These are phyloP conservation scores for Parnassius mnemosyne DNA, from an alignment of 2,888 invertebrate genomes.

Conservation along the genomic window DNA sequence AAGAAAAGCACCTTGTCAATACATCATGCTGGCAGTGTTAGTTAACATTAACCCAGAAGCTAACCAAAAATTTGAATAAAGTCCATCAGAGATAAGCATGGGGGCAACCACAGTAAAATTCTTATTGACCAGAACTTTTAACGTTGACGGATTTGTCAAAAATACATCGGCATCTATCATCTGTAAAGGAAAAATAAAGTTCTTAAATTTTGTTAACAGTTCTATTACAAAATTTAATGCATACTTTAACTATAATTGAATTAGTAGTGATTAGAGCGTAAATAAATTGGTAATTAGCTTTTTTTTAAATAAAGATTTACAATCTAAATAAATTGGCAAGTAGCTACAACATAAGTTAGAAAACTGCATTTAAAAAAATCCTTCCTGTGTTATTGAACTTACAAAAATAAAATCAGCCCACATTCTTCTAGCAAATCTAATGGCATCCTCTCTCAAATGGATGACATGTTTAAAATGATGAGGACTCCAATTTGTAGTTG, in stretches of 20 bases:
- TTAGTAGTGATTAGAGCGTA: too few species aligned
- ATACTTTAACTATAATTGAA: too few species aligned
- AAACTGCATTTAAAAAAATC: too few species aligned
- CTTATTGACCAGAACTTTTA: constrained; percentile 83
- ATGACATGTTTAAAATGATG: constrained; percentile 90
- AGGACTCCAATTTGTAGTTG: constrained; percentile 87
- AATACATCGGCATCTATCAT: constrained; percentile 93
- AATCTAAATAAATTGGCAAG: too few species aligned
- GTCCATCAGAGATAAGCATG: constrained; percentile 90
- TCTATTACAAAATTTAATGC: too few species aligned
- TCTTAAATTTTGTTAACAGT: too few species aligned
- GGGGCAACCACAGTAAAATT: constrained; percentile 87
- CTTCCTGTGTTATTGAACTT: constrained; percentile 50
- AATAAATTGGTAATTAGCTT: too few species aligned
- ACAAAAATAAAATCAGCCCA: constrained; percentile 97
- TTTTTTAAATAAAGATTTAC: too few species aligned
- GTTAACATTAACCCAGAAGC: constrained; percentile 28
- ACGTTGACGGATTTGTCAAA: constrained; percentile 83
- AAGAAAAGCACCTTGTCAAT: constrained; percentile 20
- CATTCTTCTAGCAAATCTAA: constrained; percentile 84
- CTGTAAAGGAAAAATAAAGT: constrained; percentile 61
- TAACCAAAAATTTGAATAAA: constrained; percentile 97
- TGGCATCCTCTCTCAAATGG: constrained; percentile 86
- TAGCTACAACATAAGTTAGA: too few species aligned
- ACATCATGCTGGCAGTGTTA: constrained; percentile 26